phyloP scores from a whole-genome alignment of 2,888 invertebrate species.

The Thyatira batis region DNA sequence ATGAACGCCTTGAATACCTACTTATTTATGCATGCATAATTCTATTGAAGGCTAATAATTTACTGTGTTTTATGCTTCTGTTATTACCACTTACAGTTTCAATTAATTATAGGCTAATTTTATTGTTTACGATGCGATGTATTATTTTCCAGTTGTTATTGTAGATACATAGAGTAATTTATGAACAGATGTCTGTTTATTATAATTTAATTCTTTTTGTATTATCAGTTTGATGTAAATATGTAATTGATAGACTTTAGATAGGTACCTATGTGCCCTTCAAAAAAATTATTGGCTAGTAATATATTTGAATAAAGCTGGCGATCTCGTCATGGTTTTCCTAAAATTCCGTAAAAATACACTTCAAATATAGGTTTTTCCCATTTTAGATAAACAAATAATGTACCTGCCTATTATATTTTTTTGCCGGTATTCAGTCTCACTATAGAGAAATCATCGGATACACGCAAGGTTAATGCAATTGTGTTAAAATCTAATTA shows the following conservation, averaged over 20 bases:
- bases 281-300: too few species aligned
- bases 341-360: too few species aligned
- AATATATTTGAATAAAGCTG: too few species aligned
- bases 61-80: not conserved
- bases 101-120: not conserved
- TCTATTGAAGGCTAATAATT: not conserved
- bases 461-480: slow-evolving; percentile 34
- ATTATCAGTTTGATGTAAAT: too few species aligned
- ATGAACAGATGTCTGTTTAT: too few species aligned
- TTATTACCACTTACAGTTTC: not conserved
- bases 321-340: too few species aligned
- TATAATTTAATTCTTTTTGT: too few species aligned
- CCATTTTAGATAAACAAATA: too few species aligned
- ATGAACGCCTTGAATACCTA: slow-evolving; percentile 1
- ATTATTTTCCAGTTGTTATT: not conserved
- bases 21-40: slow-evolving; percentile 1
- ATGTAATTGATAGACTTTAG: too few species aligned
- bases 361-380: too few species aligned
- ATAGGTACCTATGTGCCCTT: too few species aligned
- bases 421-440: not conserved
- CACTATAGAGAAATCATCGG: slow-evolving; percentile 36
- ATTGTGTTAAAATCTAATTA: slow-evolving; percentile 20
- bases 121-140: not conserved
- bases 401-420: too few species aligned
- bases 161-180: not conserved